Base-by-base conservation (phyloP, 2,888 invertebrate genomes). In the Linyphia triangularis region DNA sequence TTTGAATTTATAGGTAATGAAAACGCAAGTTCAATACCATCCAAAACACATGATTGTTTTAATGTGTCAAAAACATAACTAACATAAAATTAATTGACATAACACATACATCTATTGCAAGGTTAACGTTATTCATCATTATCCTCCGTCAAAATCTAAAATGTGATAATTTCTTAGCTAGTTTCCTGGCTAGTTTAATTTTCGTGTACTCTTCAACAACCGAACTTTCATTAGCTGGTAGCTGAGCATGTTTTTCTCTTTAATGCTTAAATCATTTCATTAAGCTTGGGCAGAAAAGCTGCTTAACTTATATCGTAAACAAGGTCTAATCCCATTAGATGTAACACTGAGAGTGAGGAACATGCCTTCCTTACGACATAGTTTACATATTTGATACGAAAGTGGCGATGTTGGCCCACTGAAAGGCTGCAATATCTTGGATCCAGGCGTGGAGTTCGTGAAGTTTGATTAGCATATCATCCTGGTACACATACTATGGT, bases 341-440 rank as follows among this genome's bases (percentile, higher is more conserved):
- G 37, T n/a, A 26, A 43, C 33, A 43, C 28, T 51, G 24, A 24
- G 70, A 37, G 43, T 26, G 26, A 59, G 73, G 28, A 59, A 61
- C 24, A n/a, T 16, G 30, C 22, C 59, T 73, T 59, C 19, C 73
- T 22, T 59, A 43, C 73, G 33, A 73, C 73, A 73, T 59, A 33
- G 77, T 77, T 77, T 77, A 77, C 77, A 77, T 77, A 77, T 77
- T 63, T 61, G 61, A 77, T 77, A 37, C 61, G 33, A 37, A 77
- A 63, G 77, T 77, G 77, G 37, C 63, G 43, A 61, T 59, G 73
- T 73, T 33, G 51, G 28, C n/a, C 59, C 16, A 24, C 16, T n/a
- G 43, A 24, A 61, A 40, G 19, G 40, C 37, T 37, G 37, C 40
- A 77, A 77, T 77, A 77, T 77, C 61, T 77, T 33, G 77, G 61